Conservation (phyloP, 1,140 invertebrate species). For the Paracyclopina nana region DNA sequence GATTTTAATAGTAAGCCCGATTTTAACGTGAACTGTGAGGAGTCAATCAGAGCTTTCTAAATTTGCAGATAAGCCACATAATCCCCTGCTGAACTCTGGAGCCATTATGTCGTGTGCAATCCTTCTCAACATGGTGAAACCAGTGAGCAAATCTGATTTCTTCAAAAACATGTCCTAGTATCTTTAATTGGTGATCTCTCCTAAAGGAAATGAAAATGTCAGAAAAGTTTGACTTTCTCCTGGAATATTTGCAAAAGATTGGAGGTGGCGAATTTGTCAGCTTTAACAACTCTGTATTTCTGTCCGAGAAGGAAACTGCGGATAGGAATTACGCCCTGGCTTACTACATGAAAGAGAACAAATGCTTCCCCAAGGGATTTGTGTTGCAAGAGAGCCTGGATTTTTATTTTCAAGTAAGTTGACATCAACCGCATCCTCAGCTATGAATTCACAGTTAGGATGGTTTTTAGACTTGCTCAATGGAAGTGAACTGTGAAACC, state of each 20-base stretch:
- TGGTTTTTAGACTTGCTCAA: conserved; percentile 26
- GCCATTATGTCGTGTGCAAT: conserved; percentile 79
- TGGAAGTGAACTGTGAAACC: conserved; percentile 35
- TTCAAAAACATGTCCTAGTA: no score
- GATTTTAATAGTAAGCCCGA: conserved; percentile 66
- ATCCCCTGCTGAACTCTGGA: conserved; percentile 94
- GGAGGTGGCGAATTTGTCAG: conserved; percentile 23
- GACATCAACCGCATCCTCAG: neutral
- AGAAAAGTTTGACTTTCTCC: conserved; percentile 68
- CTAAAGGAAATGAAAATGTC: conserved; percentile 69
- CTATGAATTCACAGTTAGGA: neutral
- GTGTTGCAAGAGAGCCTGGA: conserved; percentile 33
- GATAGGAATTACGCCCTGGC: conserved; percentile 39
- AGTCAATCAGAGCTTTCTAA: no score
- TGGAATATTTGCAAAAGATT: conserved; percentile 45
- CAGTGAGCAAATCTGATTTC: no score
- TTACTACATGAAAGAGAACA: conserved; percentile 40
- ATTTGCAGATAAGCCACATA: conserved; percentile 75
- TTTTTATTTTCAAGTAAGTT: conserved; percentile 37
- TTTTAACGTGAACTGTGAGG: no score
- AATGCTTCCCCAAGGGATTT: conserved; percentile 28
- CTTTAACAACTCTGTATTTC: conserved; percentile 38
- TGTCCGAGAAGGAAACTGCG: conserved; percentile 38
- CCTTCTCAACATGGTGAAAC: conserved; percentile 57
- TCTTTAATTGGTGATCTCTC: no score